phyloP scores from a whole-genome alignment of 2,797 vertebrate genomes.

The Sus cebifrons region DNA sequence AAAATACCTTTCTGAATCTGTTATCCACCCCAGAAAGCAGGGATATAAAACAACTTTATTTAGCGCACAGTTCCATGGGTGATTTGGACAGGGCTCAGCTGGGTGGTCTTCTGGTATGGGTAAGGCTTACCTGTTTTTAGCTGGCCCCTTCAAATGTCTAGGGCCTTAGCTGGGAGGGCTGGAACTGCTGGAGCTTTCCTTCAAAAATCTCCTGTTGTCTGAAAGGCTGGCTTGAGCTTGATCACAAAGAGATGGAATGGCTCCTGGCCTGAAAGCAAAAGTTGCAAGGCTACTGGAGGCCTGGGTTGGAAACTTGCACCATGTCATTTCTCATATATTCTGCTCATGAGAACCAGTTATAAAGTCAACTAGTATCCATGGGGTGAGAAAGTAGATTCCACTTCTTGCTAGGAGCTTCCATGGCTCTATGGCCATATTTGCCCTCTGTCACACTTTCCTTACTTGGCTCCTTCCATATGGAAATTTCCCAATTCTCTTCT shows the following conservation, averaged over 20 bases:
- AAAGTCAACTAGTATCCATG: background rate
- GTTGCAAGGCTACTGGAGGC: background rate
- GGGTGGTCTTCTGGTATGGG: background rate
- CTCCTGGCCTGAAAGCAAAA: background rate
- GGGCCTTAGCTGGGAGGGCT: background rate
- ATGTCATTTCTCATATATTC: background rate
- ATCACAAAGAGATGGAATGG: background rate
- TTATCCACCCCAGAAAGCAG: background rate
- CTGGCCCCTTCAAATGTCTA: background rate
- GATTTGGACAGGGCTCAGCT: background rate
- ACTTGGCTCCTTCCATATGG: background rate
- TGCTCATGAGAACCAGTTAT: background rate
- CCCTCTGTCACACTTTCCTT: background rate
- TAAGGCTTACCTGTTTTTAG: background rate
- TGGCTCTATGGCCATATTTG: background rate
- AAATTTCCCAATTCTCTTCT: background rate
- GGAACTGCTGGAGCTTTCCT: background rate
- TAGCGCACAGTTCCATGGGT: background rate
- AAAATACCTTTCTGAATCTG: background rate
- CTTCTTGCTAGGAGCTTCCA: background rate
- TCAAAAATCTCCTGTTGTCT: background rate
- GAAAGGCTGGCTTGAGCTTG: background rate
- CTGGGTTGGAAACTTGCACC: background rate
- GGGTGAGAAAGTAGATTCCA: background rate
- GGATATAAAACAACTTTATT: background rate